These are phyloP conservation scores for Ptilonorhynchus violaceus DNA, from an alignment of 2,113 vertebrate species.

Conservation along the genomic window DNA sequence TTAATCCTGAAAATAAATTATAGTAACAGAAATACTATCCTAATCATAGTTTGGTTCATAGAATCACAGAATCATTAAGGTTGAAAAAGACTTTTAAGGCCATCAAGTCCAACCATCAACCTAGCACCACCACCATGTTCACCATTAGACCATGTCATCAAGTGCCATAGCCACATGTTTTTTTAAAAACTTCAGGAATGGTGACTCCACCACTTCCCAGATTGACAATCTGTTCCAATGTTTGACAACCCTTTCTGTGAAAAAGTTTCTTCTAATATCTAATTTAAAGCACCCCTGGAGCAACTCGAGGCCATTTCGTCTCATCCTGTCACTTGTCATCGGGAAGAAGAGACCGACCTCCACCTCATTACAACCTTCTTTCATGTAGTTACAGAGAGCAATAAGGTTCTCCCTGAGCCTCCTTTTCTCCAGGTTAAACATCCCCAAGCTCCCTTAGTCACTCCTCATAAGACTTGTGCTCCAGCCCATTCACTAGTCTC, in stretches of 20 bases:
- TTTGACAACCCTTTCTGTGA: not conserved
- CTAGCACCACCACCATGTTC: not conserved
- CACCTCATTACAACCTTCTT: not conserved
- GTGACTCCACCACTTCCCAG: not conserved
- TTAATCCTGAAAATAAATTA: not conserved
- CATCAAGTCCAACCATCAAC: not conserved
- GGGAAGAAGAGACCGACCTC: not conserved
- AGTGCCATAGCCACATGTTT: not conserved
- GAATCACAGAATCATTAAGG: not conserved
- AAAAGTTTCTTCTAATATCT: not conserved
- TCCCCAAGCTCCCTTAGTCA: not conserved
- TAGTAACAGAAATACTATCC: not conserved
- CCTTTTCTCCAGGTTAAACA: not conserved
- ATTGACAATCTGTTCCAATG: not conserved
- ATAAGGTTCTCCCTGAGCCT: not conserved
- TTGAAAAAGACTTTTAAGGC: not conserved
- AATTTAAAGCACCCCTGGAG: not conserved
- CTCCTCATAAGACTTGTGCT: not conserved
- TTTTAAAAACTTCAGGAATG: not conserved
- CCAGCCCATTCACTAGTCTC: not conserved
- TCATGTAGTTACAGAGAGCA: not conserved
- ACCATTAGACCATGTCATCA: accelerated
- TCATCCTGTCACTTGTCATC: not conserved
- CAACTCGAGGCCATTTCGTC: not conserved
- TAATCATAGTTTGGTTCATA: not conserved